Conservation (phyloP, 2,113 vertebrate species). For the Muntiacus muntjak region DNA sequence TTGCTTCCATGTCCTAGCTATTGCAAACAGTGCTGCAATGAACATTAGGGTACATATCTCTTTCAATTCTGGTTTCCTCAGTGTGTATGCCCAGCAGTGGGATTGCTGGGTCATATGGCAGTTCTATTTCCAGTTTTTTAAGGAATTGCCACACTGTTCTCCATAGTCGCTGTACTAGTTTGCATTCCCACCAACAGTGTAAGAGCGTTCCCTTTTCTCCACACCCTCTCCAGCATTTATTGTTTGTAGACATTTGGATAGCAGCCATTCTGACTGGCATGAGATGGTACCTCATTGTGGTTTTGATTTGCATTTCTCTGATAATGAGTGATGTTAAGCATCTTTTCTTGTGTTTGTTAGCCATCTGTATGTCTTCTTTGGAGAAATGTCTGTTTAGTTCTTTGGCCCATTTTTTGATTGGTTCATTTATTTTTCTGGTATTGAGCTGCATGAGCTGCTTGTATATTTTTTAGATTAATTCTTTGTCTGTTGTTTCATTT, state of each 20-base stretch:
- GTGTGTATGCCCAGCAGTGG: not conserved
- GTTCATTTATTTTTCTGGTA: not conserved
- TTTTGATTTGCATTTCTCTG: not conserved
- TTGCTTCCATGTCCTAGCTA: not conserved
- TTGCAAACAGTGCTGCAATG: not conserved
- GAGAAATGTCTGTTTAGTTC: not conserved
- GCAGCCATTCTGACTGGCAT: accelerated
- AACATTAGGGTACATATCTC: not conserved
- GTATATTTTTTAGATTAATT: not conserved
- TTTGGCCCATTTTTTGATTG: not conserved
- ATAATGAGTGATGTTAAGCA: not conserved
- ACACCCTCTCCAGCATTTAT: not conserved
- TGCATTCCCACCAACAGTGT: not conserved
- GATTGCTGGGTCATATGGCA: not conserved
- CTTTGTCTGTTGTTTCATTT: not conserved
- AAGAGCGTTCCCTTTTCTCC: not conserved
- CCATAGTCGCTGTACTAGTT: not conserved
- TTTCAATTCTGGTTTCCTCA: not conserved
- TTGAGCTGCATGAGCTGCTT: not conserved
- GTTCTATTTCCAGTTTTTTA: not conserved
- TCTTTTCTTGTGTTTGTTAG: not conserved
- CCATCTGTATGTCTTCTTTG: not conserved
- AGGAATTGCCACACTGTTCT: not conserved
- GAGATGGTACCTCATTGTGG: not conserved
- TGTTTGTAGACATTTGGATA: not conserved